Conservation (phyloP, 2,888 invertebrate species). For the Tuberolachnus salignus region DNA sequence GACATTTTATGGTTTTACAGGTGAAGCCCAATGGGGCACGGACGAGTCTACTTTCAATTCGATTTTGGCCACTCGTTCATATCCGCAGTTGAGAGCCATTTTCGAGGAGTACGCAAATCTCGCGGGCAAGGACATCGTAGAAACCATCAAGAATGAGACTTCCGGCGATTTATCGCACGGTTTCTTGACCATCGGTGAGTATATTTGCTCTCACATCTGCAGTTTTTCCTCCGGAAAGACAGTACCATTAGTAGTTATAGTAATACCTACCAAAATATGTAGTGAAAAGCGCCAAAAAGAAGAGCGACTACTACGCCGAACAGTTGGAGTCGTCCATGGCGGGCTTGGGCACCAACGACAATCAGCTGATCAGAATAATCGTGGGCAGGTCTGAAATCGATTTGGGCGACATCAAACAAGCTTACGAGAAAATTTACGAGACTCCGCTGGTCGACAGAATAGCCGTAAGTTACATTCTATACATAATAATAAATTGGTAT, state of each 20-base stretch:
- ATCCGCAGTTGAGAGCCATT: constrained; percentile 64
- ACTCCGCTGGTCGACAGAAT: constrained; percentile 63
- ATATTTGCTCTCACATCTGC: constrained; percentile 34
- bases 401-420: constrained; percentile 65
- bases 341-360: constrained; percentile 67
- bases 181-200: constrained; percentile 63
- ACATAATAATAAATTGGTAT: too few relatives aligned
- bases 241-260: too few relatives aligned
- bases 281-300: constrained; percentile 63
- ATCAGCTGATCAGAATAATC: constrained; percentile 65
- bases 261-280: too few relatives aligned
- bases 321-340: constrained; percentile 65
- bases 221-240: neutral
- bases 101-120: constrained; percentile 64
- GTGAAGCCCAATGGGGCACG: constrained; percentile 64
- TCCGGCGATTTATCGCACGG: constrained; percentile 64
- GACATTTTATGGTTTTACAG: constrained; percentile 59
- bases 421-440: constrained; percentile 64
- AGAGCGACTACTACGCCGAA: constrained; percentile 65
- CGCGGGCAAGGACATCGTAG: constrained; percentile 63
- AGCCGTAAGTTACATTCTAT: constrained; percentile 61
- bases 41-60: constrained; percentile 65
- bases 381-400: constrained; percentile 65
- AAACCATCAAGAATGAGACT: constrained; percentile 63
- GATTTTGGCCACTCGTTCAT: constrained; percentile 65